These are phyloP conservation scores for Anarrhichthys ocellatus DNA, from an alignment of 2,113 vertebrate genomes.

Conservation along the genomic window DNA sequence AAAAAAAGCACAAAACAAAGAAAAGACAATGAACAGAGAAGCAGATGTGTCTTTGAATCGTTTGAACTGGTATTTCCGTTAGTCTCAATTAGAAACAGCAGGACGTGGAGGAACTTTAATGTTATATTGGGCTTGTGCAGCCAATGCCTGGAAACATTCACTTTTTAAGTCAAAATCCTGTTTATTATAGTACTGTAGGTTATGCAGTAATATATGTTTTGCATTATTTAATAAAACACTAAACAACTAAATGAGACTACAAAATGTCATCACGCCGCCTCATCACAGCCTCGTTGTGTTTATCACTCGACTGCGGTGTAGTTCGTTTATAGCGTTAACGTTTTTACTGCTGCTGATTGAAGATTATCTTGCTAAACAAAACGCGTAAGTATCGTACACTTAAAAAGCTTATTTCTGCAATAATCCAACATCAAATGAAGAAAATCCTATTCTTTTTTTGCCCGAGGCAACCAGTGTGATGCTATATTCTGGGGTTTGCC, in stretches of 20 bases:
- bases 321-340: no score
- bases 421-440: no score
- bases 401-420: not conserved
- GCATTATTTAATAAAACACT: not conserved
- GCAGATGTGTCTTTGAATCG: constrained; percentile 1
- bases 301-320: no score
- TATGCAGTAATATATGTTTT: not conserved
- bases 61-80: not conserved
- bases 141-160: not conserved
- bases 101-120: not conserved
- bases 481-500: not conserved
- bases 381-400: not conserved
- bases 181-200: not conserved
- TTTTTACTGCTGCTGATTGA: not conserved
- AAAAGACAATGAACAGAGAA: not conserved
- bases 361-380: not conserved
- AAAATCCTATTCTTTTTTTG: not conserved
- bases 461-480: not conserved
- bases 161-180: not conserved
- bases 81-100: constrained; percentile 5
- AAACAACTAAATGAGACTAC: no score
- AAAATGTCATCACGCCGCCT: no score
- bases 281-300: no score
- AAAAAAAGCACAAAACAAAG: not conserved
- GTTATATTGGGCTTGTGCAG: not conserved